phyloP scores from a whole-genome alignment of 2,797 vertebrate species.

The Ceyx erithaca region DNA sequence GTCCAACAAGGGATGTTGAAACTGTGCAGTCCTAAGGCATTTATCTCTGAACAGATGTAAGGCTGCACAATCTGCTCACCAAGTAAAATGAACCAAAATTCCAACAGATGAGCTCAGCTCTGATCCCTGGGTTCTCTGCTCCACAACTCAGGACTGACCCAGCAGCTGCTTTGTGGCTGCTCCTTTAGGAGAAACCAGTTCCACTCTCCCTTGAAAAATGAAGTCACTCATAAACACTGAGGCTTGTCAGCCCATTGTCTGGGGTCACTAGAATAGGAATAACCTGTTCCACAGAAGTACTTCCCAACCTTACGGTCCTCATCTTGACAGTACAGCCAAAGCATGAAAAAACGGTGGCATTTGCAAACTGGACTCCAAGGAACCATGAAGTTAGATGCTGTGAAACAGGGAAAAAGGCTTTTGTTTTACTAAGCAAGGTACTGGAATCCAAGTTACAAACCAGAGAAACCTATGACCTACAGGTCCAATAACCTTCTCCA shows the following conservation, averaged over 20 bases:
- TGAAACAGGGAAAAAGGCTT: fast-evolving
- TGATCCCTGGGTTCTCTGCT: background rate
- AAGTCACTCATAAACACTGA: background rate
- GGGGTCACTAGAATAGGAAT: background rate
- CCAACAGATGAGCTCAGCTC: background rate
- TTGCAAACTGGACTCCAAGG: background rate
- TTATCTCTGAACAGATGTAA: background rate
- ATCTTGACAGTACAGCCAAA: background rate
- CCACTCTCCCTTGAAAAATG: background rate
- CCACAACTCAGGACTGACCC: background rate
- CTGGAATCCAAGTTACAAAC: background rate
- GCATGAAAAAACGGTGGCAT: background rate
- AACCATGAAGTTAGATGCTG: background rate
- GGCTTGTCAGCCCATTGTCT: background rate
- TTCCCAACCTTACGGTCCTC: background rate
- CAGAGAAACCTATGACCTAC: background rate
- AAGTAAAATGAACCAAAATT: background rate
- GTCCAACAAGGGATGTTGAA: background rate
- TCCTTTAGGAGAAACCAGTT: background rate
- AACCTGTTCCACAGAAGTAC: background rate
- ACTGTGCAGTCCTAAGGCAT: background rate
- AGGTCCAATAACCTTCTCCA: background rate
- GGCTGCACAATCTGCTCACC: background rate
- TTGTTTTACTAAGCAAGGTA: background rate
- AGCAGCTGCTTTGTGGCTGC: background rate